These are phyloP conservation scores for Hapalemur alaotrensis DNA, from an alignment of 2,797 vertebrate genomes.

Conservation along the genomic window DNA sequence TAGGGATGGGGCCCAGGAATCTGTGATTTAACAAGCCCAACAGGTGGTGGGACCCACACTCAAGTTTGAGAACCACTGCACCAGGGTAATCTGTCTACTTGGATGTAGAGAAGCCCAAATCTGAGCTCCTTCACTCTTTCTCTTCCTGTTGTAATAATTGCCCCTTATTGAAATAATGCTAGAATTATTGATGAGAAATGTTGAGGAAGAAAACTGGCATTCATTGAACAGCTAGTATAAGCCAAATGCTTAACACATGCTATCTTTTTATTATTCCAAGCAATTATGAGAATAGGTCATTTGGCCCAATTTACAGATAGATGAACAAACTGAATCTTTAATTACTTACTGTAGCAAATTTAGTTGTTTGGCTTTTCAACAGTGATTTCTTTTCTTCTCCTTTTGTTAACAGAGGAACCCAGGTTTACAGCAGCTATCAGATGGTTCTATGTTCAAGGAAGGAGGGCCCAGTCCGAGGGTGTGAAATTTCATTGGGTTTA, in stretches of 20 bases:
- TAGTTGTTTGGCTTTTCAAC: neutral
- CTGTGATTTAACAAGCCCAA: neutral
- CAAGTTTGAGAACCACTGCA: neutral
- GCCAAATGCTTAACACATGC: neutral
- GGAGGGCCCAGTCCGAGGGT: neutral
- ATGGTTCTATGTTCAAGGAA: neutral
- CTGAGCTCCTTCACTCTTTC: neutral
- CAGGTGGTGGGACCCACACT: neutral
- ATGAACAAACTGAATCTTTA: constrained; percentile 5
- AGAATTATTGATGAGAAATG: neutral
- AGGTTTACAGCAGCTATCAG: neutral
- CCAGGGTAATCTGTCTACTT: neutral
- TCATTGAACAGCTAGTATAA: neutral
- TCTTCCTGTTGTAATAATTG: neutral
- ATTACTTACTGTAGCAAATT: neutral
- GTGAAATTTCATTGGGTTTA: neutral
- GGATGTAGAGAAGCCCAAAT: neutral
- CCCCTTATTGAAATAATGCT: neutral
- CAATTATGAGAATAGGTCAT: neutral
- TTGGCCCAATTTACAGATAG: constrained; percentile 5
- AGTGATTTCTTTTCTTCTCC: neutral
- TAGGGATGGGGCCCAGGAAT: neutral
- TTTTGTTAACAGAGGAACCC: constrained; percentile 17
- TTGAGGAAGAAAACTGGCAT: neutral
- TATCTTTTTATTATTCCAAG: neutral